A percentile compares a stretch with the other conserved stretches of the same genome.
Conservation (phyloP, 1,140 invertebrate species). For the Drosophila albomicans region DNA sequence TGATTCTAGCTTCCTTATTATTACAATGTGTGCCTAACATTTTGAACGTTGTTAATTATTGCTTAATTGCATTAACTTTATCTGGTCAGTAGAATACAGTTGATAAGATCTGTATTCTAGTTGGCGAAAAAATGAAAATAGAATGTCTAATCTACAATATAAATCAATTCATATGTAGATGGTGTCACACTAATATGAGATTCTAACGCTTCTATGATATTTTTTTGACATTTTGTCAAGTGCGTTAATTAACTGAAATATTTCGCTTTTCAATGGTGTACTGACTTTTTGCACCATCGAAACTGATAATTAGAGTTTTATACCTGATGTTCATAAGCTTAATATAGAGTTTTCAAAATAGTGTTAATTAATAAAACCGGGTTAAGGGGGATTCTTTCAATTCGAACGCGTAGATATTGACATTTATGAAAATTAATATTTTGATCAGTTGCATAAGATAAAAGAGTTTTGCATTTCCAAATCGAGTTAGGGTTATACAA, state of each 20-base stretch:
- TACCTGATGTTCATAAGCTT: not conserved
- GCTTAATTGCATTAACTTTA: conserved; percentile 6
- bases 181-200: conserved; percentile 37
- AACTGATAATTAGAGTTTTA: conserved; percentile 3
- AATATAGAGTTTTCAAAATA: not conserved
- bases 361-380: conserved; percentile 3
- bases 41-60: not conserved
- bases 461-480: too few relatives aligned
- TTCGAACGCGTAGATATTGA: too few relatives aligned
- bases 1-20: not conserved
- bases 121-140: not conserved
- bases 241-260: conserved; percentile 62
- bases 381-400: not conserved
- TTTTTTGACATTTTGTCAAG: conserved; percentile 51
- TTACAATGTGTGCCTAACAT: not conserved
- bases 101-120: conserved; percentile 2
- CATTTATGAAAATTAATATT: too few relatives aligned
- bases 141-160: conserved; percentile 4
- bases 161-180: conserved; percentile 15
- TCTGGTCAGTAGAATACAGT: conserved; percentile 1
- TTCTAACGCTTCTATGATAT: conserved; percentile 51
- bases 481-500: not conserved
- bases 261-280: conserved; percentile 9
- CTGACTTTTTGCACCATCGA: not conserved
- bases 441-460: too few relatives aligned